A percentile compares a stretch with the other conserved stretches of the same genome.
Evolutionary conservation across 1,140 invertebrate genomes (phyloP).

Genomic region (Pseudomyrmex flavicornis): DNA sequence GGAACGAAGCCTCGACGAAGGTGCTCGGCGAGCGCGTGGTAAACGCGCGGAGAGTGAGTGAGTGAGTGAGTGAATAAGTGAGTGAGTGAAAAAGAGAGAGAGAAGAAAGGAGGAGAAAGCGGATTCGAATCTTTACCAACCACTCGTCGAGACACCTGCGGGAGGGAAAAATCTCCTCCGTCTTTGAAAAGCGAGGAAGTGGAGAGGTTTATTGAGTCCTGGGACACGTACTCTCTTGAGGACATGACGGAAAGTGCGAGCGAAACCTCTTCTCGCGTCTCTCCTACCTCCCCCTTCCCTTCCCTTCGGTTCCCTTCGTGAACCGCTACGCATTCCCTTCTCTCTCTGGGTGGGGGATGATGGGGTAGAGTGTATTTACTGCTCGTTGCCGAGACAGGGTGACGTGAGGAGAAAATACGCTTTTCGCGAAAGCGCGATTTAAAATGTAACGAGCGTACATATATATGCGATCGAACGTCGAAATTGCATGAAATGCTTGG

Average conservation of each 20-base stretch:
- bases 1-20: neutral
- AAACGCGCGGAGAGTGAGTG: neutral
- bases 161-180: slow-evolving; percentile 70
- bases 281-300: slow-evolving; percentile 8
- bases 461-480: slow-evolving; percentile 30
- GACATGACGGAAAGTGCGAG: slow-evolving; percentile 73
- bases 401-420: slow-evolving; percentile 66
- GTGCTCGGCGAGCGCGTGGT: neutral
- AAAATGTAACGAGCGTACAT: slow-evolving; percentile 53
- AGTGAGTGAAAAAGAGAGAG: no score
- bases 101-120: slow-evolving; percentile 69
- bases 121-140: slow-evolving; percentile 76
- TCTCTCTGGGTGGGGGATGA: slow-evolving; percentile 17
- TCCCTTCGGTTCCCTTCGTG: neutral
- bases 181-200: slow-evolving; percentile 73
- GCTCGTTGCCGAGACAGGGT: slow-evolving; percentile 60
- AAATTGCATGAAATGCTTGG: slow-evolving; percentile 14
- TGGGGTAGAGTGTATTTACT: slow-evolving; percentile 68
- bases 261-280: slow-evolving; percentile 66
- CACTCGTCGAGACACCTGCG: slow-evolving; percentile 74
- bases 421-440: slow-evolving; percentile 57
- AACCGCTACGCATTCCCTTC: slow-evolving; percentile 48
- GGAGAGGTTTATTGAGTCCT: slow-evolving; percentile 76
- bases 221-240: slow-evolving; percentile 73
- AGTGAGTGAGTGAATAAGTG: no score